Evolutionary conservation across 2,113 vertebrate species (phyloP).

Genomic region (Poeciliopsis occidentalis): DNA sequence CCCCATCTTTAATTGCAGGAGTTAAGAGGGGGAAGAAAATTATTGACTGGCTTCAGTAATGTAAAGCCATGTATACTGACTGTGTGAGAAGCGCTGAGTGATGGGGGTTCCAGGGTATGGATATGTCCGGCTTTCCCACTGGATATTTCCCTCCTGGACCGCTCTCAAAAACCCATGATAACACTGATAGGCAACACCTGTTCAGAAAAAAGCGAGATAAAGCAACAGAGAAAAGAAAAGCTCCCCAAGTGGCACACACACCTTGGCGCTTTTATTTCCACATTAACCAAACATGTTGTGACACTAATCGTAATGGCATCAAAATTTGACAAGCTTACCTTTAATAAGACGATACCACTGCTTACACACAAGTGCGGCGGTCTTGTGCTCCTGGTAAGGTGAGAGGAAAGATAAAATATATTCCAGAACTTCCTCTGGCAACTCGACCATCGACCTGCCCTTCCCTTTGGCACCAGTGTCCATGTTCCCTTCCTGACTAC

Average conservation of each 20-base stretch:
- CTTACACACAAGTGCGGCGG: conserved; percentile 95
- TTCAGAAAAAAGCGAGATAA: conserved; percentile 5
- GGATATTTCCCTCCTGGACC: conserved; percentile 95
- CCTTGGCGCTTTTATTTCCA: not conserved
- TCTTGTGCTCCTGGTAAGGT: conserved; percentile 98
- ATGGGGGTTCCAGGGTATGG: conserved; percentile 98
- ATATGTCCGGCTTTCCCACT: conserved; percentile 98
- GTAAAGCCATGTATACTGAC: conserved; percentile 80
- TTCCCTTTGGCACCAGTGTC: conserved; percentile 63
- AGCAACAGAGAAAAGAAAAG: not conserved
- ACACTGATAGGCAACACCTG: conserved; percentile 97
- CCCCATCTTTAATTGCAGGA: not conserved
- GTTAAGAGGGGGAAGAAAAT: not conserved
- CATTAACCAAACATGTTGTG: not conserved
- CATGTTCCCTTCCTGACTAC: conserved; percentile 63
- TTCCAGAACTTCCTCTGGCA: conserved; percentile 96
- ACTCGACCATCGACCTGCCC: conserved; percentile 86
- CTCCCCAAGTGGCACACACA: not conserved
- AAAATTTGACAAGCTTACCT: conserved; percentile 78
- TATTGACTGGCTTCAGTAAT: not conserved
- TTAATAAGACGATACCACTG: conserved; percentile 99
- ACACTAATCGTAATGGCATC: not conserved
- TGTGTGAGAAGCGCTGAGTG: conserved; percentile 97
- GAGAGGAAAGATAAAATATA: conserved; percentile 98
- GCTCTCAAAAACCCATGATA: conserved; percentile 97